A percentile compares a stretch with the other conserved stretches of the same genome.
Evolutionary conservation across 2,113 vertebrate genomes (phyloP).

Genomic region (Mola mola): DNA sequence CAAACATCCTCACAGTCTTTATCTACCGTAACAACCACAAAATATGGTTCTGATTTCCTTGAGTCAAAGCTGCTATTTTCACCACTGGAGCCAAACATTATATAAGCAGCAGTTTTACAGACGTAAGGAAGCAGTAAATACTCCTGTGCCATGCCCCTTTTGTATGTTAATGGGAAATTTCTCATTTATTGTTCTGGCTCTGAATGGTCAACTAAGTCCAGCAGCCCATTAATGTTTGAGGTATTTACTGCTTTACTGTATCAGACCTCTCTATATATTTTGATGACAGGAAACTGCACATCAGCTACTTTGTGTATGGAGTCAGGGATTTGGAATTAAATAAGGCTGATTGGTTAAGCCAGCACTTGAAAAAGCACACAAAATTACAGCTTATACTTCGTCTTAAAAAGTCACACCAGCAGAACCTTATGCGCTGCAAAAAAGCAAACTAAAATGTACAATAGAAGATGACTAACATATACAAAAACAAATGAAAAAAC

Average conservation of each 20-base stretch:
- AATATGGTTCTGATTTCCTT: slow-evolving; percentile 47
- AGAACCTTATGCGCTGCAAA: not conserved
- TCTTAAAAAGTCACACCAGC: not conserved
- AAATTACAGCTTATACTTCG: slow-evolving; percentile 27
- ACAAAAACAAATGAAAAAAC: not conserved
- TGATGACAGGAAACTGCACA: slow-evolving; percentile 6
- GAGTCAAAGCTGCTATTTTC: slow-evolving; percentile 29
- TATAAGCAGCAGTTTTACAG: slow-evolving; percentile 58
- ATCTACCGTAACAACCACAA: slow-evolving; percentile 24
- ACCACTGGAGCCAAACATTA: slow-evolving; percentile 42
- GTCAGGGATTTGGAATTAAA: slow-evolving; percentile 26
- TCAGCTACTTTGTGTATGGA: slow-evolving; percentile 8
- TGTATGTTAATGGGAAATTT: no score
- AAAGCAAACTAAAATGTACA: not conserved
- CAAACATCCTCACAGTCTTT: no score
- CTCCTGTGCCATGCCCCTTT: no score
- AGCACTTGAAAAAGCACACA: slow-evolving; percentile 11
- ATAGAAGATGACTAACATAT: slow-evolving; percentile 8
- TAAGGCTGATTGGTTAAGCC: slow-evolving; percentile 16
- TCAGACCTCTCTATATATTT: not conserved
- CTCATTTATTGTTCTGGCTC: slow-evolving; percentile 23
- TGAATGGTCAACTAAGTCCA: slow-evolving; percentile 11
- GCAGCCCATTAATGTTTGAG: no score
- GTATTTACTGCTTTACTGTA: no score
- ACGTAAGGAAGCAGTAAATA: no score